Evolutionary conservation across 2,888 invertebrate species (phyloP), one percentile per base, ranked within the genome.

Genomic region (Corythucha ciliata): DNA sequence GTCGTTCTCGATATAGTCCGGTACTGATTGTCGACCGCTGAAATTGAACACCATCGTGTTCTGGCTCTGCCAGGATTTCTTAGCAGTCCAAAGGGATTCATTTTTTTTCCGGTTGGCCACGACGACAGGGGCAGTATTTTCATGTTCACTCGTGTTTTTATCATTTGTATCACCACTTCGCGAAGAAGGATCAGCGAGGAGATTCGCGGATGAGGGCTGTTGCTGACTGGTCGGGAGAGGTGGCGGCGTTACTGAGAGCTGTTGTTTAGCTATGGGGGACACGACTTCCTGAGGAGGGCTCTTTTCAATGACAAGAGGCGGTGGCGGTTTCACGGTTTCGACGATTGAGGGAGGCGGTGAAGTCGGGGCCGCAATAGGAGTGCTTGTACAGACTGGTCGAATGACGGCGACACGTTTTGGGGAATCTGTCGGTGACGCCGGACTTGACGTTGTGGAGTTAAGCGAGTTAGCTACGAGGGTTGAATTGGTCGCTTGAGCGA

Each of bases 1-100:
- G 73, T 90, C 89, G 71, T 89, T 88, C 68, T 87, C 87, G 65
- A 91, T 85, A 70, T 91, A 89, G 74, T 90, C 87, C 45, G 90
- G 90, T 64, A 89, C 86, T 64, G 84, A 84, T 70, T 83, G 84
- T 65, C 83, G 78, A 69, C 79, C 75, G 60, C 82, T 83, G 71
- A 90, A 91, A 73, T 90, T 87, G 72, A 90, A 90, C 59, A 88
- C 85, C 72, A 88, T 80, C 25, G 80, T 76, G 60, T 83, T 81
- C 61, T 79, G 81, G 64, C 76, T 72, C 59, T 77, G 72, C 70
- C 72, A 71, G 20, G 69, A 68, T 54, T 70, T 70, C 51, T 68
- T 68, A 52, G n/a, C n/a, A n/a, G n/a, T n/a, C n/a, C n/a, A n/a
- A n/a, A n/a, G n/a, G 37, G 42, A 45, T 32, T 50, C 44, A 24